Evolutionary conservation across 2,888 invertebrate species (phyloP).

Genomic region (Tridacna crocea): DNA sequence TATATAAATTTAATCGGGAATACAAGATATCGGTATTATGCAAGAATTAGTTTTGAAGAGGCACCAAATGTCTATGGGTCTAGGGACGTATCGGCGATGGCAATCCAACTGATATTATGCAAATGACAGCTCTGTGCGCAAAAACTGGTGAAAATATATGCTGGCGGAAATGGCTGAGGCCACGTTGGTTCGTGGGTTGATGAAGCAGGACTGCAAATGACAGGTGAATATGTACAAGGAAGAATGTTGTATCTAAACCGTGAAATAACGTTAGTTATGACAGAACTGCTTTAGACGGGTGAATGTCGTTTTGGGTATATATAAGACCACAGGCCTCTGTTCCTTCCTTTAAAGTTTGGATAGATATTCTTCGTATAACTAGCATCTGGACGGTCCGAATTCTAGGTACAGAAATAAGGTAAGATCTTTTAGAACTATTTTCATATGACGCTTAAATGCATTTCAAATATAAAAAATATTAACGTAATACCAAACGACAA

Average conservation of each 20-base stretch:
- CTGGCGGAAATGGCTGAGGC: slow-evolving; percentile 20
- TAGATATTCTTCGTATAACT: slow-evolving; percentile 11
- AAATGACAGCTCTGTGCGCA: slow-evolving; percentile 18
- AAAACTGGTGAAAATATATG: neutral
- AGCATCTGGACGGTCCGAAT: neutral
- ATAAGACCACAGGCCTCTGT: slow-evolving; percentile 7
- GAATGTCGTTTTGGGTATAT: slow-evolving; percentile 18
- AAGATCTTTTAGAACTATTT: neutral
- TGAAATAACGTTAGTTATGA: too few species aligned
- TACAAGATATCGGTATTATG: too few species aligned
- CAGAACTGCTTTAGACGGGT: too few species aligned
- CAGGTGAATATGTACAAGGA: neutral
- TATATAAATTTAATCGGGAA: too few species aligned
- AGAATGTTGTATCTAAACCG: too few species aligned
- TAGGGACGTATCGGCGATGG: too few species aligned
- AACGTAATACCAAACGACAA: too few species aligned
- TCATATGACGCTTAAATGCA: neutral
- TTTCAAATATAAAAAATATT: too few species aligned
- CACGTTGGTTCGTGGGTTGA: slow-evolving; percentile 12
- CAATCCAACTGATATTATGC: neutral
- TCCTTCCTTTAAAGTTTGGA: slow-evolving; percentile 10
- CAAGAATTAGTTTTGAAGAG: too few species aligned
- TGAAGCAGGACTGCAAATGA: slow-evolving; percentile 26
- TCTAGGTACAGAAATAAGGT: neutral
- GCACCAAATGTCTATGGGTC: too few species aligned